Evolutionary conservation across 2,797 vertebrate genomes (phyloP).

Genomic region (Carcharodon carcharias): DNA sequence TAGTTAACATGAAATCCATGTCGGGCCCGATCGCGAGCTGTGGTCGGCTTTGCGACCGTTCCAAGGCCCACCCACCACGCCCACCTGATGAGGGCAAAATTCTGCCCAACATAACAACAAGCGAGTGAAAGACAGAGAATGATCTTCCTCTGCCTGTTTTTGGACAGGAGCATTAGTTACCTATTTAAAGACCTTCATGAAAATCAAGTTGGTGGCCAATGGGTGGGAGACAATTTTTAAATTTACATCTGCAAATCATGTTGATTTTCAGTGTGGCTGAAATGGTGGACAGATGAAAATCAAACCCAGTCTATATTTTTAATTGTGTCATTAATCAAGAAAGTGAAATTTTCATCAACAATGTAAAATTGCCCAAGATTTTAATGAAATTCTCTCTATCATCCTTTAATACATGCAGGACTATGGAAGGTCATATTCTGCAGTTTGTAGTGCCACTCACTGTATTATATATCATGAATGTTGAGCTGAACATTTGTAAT

Average conservation of each 20-base stretch:
- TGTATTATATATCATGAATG: background rate
- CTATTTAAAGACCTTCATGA: background rate
- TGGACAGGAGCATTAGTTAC: background rate
- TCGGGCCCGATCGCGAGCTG: no score
- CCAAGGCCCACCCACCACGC: no score
- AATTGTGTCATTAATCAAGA: slow-evolving; percentile 3
- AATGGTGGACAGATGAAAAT: background rate
- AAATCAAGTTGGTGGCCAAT: background rate
- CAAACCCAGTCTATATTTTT: background rate
- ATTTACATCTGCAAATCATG: background rate
- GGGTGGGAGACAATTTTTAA: background rate
- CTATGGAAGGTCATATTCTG: background rate
- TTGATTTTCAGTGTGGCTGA: background rate
- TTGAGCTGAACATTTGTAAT: background rate
- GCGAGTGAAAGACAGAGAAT: background rate
- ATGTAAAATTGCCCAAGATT: background rate
- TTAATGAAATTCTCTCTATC: slow-evolving; percentile 6
- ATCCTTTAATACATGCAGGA: background rate
- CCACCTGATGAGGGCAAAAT: no score
- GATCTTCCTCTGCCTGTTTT: background rate
- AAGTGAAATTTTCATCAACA: background rate
- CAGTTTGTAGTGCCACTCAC: background rate
- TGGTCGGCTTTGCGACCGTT: no score
- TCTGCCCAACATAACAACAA: background rate
- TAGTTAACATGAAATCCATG: no score